These are phyloP conservation scores for Sminthurinus signatus DNA, from an alignment of 1,140 invertebrate species.

Conservation along the genomic window DNA sequence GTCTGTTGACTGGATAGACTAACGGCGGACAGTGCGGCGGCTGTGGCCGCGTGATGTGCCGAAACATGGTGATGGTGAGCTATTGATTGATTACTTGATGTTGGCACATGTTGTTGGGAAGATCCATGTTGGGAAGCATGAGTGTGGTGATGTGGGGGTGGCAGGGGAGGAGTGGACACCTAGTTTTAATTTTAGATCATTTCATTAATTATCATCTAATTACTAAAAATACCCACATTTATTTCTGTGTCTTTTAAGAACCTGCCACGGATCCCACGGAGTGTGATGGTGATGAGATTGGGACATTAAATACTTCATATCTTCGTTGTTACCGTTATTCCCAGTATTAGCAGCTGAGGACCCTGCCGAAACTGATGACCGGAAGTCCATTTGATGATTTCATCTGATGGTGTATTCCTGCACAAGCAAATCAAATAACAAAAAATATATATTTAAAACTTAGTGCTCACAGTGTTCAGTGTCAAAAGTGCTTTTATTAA, in stretches of 20 bases:
- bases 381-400: conserved; percentile 17
- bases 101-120: conserved; percentile 26
- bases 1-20: conserved; percentile 26
- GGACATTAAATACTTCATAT: conserved; percentile 41
- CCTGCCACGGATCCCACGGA: conserved; percentile 39
- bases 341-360: background rate
- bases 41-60: conserved; percentile 31
- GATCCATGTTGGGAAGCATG: conserved; percentile 22
- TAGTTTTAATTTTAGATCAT: no score
- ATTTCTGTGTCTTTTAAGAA: conserved; percentile 7
- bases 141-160: conserved; percentile 43
- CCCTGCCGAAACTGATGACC: conserved; percentile 8
- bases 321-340: conserved; percentile 30
- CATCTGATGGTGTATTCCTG: no score
- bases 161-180: conserved; percentile 35
- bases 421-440: no score
- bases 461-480: no score
- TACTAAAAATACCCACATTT: background rate
- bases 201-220: no score
- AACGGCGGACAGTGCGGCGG: conserved; percentile 41
- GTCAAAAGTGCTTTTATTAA: no score
- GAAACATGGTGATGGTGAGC: conserved; percentile 15
- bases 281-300: conserved; percentile 27
- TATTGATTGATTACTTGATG: conserved; percentile 25
- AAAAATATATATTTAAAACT: no score